These are phyloP conservation scores for Montipora cactus DNA, from an alignment of 64 coral and sea anemone species.

Conservation along the genomic window DNA sequence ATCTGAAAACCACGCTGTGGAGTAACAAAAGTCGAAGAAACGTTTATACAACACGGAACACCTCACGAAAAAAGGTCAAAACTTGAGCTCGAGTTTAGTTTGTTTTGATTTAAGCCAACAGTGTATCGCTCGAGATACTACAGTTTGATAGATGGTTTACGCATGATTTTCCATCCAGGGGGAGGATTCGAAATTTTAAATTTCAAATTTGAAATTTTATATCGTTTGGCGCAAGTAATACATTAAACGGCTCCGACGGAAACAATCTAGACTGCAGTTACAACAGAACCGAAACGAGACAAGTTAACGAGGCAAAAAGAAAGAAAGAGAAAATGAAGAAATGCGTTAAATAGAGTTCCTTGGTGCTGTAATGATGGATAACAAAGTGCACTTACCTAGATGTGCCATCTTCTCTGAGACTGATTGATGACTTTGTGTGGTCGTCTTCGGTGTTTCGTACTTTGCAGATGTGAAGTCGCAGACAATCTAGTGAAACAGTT, in stretches of 20 bases:
- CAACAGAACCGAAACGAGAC: neutral
- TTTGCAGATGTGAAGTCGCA: constrained; percentile 3
- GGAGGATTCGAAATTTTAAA: neutral
- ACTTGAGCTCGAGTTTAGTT: neutral
- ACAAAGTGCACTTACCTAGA: constrained; percentile 25
- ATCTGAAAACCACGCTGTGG: constrained; percentile 79
- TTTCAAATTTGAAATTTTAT: neutral
- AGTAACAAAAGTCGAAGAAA: constrained; percentile 73
- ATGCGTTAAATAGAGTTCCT: too few relatives aligned
- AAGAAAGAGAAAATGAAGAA: too few relatives aligned
- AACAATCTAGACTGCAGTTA: neutral
- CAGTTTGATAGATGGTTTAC: neutral
- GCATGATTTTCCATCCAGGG: neutral
- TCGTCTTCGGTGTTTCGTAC: constrained; percentile 14
- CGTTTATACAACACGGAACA: constrained; percentile 25
- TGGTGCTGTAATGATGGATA: too few relatives aligned
- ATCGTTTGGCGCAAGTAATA: neutral
- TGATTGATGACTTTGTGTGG: neutral
- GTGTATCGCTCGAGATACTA: neutral
- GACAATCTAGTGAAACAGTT: constrained; percentile 15
- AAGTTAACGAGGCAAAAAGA: neutral
- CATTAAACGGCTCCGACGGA: constrained; percentile 1
- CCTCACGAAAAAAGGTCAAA: constrained; percentile 22
- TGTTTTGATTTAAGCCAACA: neutral
- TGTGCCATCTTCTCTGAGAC: constrained; percentile 20